These are phyloP conservation scores for Eupithecia centaureata DNA, from an alignment of 2,888 invertebrate genomes.

Conservation along the genomic window DNA sequence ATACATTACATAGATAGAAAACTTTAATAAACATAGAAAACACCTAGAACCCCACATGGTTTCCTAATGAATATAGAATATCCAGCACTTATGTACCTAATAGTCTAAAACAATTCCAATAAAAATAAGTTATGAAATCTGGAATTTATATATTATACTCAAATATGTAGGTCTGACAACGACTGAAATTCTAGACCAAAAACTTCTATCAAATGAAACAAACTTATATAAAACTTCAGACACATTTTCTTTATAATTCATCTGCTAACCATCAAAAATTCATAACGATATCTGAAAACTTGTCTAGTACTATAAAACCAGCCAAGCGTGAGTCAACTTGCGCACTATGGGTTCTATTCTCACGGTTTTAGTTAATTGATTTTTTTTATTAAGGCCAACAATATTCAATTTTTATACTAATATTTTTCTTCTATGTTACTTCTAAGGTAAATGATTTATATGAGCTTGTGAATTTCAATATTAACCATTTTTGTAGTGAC, in stretches of 20 bases:
- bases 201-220: neutral
- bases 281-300: slow-evolving; percentile 10
- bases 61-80: no score
- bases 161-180: neutral
- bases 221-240: neutral
- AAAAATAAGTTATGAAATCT: neutral
- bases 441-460: no score
- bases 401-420: no score
- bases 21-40: no score
- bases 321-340: neutral
- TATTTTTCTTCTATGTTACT: no score
- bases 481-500: no score
- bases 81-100: neutral
- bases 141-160: neutral
- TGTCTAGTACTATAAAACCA: neutral
- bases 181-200: neutral
- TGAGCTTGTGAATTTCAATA: no score
- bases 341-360: neutral
- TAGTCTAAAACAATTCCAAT: neutral
- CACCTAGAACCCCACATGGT: no score
- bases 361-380: neutral
- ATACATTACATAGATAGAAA: no score
- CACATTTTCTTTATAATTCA: neutral
- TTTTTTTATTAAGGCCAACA: no score
- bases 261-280: slow-evolving; percentile 5